These are phyloP conservation scores for Neoscelio sp. DNA, from an alignment of 2,888 invertebrate genomes.

Conservation along the genomic window DNA sequence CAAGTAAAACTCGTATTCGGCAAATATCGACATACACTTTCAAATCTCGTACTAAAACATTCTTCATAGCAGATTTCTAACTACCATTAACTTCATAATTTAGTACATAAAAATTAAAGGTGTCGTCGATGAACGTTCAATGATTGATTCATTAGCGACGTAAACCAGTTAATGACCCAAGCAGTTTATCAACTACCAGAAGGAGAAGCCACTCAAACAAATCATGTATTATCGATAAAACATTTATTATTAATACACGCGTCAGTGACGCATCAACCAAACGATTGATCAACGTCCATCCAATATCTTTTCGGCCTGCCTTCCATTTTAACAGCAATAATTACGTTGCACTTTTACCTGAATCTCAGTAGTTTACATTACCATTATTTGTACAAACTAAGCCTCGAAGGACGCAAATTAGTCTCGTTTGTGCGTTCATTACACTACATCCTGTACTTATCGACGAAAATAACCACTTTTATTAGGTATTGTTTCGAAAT, in stretches of 20 bases:
- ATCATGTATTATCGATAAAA: constrained; percentile 57
- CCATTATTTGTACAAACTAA: too few relatives aligned
- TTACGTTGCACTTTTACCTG: constrained; percentile 1
- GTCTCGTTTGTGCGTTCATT: too few relatives aligned
- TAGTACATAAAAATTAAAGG: neutral
- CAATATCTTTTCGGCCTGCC: constrained; percentile 7
- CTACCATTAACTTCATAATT: neutral
- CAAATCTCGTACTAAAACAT: too few relatives aligned
- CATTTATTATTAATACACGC: constrained; percentile 46
- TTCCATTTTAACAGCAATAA: constrained; percentile 27
- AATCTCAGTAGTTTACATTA: too few relatives aligned
- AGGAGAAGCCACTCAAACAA: constrained; percentile 46
- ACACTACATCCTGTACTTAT: too few relatives aligned
- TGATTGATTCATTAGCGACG: constrained; percentile 49
- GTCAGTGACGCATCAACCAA: constrained; percentile 12
- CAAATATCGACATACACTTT: too few relatives aligned
- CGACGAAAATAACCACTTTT: too few relatives aligned
- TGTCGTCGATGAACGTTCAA: constrained; percentile 15
- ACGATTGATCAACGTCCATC: constrained; percentile 39
- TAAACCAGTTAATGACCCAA: constrained; percentile 43
- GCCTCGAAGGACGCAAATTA: too few relatives aligned
- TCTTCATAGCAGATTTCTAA: too few relatives aligned
- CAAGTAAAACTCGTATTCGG: too few relatives aligned
- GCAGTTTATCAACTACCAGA: constrained; percentile 9
- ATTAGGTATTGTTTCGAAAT: too few relatives aligned